Evolutionary conservation across 92 coral and sea anemone genomes (phyloP).

Genomic region (Zoanthus solanderi): DNA sequence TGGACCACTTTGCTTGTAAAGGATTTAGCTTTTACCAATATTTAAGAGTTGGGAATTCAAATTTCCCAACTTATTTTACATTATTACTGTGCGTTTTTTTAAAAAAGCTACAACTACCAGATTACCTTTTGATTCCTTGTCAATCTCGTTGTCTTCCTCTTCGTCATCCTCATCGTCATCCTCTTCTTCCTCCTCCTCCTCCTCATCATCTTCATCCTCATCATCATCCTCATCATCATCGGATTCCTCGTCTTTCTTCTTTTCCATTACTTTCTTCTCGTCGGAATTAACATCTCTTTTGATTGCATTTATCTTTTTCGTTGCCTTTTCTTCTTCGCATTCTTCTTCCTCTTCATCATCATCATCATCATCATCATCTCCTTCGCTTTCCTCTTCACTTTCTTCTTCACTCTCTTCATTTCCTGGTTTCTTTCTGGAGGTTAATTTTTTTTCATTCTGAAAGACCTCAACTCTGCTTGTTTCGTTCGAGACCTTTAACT

Average conservation of each 20-base stretch:
- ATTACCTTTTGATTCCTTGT: background rate
- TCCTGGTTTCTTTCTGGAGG: background rate
- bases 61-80: background rate
- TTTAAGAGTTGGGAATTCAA: background rate
- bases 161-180: slow-evolving; percentile 18
- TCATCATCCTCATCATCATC: background rate
- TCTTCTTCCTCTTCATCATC: too few species aligned
- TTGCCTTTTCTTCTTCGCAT: too few species aligned
- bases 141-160: background rate
- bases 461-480: slow-evolving; percentile 29
- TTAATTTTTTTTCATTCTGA: background rate
- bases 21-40: background rate
- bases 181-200: background rate
- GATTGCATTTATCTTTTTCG: too few species aligned
- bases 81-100: background rate
- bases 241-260: background rate
- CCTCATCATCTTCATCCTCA: too few species aligned
- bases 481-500: background rate
- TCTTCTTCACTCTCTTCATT: slow-evolving; percentile 48
- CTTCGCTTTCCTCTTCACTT: slow-evolving; percentile 57
- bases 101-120: background rate
- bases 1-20: too few species aligned
- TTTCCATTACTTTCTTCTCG: slow-evolving; percentile 1
- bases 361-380: slow-evolving; percentile 50
- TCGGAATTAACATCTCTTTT: background rate